Evolutionary conservation across 2,113 vertebrate species (phyloP).

Genomic region (Tiliqua scincoides): DNA sequence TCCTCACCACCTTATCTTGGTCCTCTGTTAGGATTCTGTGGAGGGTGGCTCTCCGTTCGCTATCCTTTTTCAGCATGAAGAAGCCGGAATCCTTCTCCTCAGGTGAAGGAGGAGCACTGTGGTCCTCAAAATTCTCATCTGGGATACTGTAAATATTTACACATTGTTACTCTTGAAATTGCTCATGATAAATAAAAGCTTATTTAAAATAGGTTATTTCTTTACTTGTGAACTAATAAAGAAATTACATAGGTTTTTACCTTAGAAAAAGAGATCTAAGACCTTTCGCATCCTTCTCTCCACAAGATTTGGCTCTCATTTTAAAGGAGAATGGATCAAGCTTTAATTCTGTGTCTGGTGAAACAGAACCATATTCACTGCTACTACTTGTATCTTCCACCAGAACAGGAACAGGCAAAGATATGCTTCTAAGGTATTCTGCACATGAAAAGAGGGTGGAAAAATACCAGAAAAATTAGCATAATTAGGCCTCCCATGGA

Average conservation of each 20-base stretch:
- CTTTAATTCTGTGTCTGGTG: slow-evolving; percentile 94
- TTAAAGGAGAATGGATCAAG: slow-evolving; percentile 94
- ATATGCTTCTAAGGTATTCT: slow-evolving; percentile 97
- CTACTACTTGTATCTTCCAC: slow-evolving; percentile 97
- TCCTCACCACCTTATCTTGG: slow-evolving; percentile 90
- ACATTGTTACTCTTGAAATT: not conserved
- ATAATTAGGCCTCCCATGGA: not conserved
- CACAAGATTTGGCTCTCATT: slow-evolving; percentile 91
- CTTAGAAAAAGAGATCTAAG: slow-evolving; percentile 90
- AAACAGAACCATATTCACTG: slow-evolving; percentile 97
- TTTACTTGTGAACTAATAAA: not conserved
- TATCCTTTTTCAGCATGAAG: slow-evolving; percentile 97
- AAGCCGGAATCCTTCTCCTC: slow-evolving; percentile 97
- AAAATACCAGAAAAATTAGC: slow-evolving; percentile 48
- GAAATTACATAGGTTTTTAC: slow-evolving; percentile 68
- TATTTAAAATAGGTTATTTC: not conserved
- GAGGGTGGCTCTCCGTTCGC: slow-evolving; percentile 93
- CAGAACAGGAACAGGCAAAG: slow-evolving; percentile 94
- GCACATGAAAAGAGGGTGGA: not conserved
- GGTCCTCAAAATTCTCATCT: slow-evolving; percentile 98
- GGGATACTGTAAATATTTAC: slow-evolving; percentile 83
- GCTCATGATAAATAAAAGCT: not conserved
- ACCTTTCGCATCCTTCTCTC: slow-evolving; percentile 91
- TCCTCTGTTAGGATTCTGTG: slow-evolving; percentile 95
- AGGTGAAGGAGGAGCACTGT: slow-evolving; percentile 96